phyloP scores from a whole-genome alignment of 1,140 invertebrate species.

The Drosophila murphyi region DNA sequence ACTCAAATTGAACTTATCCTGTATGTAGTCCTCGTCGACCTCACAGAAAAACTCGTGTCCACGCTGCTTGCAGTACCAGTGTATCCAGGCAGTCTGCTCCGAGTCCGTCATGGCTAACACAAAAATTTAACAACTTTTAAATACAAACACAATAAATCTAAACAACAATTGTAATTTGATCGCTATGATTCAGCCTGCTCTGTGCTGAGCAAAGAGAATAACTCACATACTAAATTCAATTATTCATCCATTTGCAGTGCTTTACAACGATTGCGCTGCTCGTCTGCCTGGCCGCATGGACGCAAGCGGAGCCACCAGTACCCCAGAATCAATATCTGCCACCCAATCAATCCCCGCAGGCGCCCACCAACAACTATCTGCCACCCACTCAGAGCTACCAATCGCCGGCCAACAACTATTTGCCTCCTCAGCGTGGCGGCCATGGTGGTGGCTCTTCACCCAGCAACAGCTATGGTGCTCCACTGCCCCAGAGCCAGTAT shows the following conservation, averaged over 20 bases:
- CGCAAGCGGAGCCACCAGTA: constrained; percentile 84
- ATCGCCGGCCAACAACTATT: constrained; percentile 73
- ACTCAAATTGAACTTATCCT: constrained; percentile 72
- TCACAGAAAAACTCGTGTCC: constrained; percentile 73
- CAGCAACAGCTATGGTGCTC: constrained; percentile 84
- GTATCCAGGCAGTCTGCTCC: constrained; percentile 69
- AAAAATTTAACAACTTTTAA: neutral
- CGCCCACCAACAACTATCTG: constrained; percentile 79
- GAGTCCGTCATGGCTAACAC: constrained; percentile 55
- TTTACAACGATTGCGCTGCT: constrained; percentile 81
- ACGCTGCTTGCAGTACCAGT: constrained; percentile 72
- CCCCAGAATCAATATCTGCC: constrained; percentile 86
- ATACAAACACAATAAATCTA: neutral
- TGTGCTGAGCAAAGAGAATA: no score
- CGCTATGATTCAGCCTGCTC: no score
- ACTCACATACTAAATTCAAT: no score
- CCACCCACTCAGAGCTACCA: constrained; percentile 77
- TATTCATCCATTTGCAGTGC: constrained; percentile 46
- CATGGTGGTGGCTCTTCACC: constrained; percentile 70
- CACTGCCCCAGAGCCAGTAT: constrained; percentile 79
- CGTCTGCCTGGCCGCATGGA: constrained; percentile 76
- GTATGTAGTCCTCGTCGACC: constrained; percentile 72
- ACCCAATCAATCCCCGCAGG: constrained; percentile 83
- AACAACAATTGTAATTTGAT: neutral
- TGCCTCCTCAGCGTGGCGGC: constrained; percentile 72